These are phyloP conservation scores for Aldabrachelys gigantea DNA, from an alignment of 2,113 vertebrate species.

Conservation along the genomic window DNA sequence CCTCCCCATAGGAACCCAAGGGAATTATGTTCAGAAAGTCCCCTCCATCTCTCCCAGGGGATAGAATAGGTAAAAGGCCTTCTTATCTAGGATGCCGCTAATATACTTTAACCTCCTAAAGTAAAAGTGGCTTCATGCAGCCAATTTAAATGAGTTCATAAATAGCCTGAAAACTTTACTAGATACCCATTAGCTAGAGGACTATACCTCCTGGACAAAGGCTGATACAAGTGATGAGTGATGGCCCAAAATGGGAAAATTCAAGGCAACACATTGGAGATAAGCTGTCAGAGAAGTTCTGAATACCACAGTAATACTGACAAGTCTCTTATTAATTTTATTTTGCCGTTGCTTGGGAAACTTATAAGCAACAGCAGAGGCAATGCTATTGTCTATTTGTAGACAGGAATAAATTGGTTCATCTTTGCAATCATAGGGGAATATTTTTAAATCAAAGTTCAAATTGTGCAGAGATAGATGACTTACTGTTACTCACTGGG, in stretches of 20 bases:
- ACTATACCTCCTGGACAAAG: neutral
- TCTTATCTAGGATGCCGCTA: neutral
- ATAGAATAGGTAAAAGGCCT: neutral
- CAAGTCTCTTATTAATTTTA: neutral
- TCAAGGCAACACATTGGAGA: neutral
- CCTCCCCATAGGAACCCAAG: neutral
- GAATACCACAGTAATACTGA: neutral
- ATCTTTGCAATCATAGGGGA: rapidly evolving
- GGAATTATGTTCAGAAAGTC: slow-evolving; percentile 5
- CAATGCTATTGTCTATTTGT: rapidly evolving
- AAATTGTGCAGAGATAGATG: neutral
- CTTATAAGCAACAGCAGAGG: rapidly evolving
- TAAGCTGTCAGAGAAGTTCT: neutral
- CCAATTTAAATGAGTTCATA: neutral
- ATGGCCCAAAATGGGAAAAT: neutral
- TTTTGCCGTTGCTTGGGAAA: neutral
- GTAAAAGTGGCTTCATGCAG: neutral
- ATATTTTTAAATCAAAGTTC: neutral
- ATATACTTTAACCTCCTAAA: neutral
- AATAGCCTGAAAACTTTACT: neutral
- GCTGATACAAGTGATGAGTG: neutral
- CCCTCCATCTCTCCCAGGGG: neutral
- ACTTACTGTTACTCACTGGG: neutral
- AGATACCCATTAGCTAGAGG: neutral
- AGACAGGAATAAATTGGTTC: neutral